Evolutionary conservation across 2,888 invertebrate genomes (phyloP).

Genomic region (Noctua janthina): DNA sequence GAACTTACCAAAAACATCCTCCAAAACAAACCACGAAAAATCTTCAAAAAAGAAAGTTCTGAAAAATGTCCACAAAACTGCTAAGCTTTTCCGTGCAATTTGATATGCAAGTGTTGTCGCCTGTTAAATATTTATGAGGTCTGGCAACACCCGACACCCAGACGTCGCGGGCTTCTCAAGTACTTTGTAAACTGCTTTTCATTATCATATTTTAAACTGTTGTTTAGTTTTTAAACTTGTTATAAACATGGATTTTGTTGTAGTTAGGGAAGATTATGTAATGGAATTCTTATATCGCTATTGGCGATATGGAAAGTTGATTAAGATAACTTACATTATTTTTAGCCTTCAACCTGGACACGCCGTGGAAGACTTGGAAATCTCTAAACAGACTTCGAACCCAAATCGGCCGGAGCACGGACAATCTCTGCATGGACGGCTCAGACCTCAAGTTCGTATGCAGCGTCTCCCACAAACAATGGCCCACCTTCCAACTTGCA

Average conservation of each 20-base stretch:
- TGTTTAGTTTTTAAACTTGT: conserved; percentile 64
- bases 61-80: conserved; percentile 17
- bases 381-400: no score
- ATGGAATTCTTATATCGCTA: not conserved
- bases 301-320: not conserved
- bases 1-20: not conserved
- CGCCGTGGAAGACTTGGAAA: no score
- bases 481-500: no score
- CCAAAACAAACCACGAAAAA: not conserved
- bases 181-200: conserved; percentile 67
- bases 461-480: no score
- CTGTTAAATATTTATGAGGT: conserved; percentile 68
- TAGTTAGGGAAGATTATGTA: conserved; percentile 22
- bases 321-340: not conserved
- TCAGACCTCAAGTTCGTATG: no score
- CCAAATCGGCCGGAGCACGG: no score
- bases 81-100: conserved; percentile 63
- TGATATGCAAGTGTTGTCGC: conserved; percentile 67
- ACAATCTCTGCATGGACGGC: no score
- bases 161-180: conserved; percentile 62
- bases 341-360: no score
- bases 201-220: conserved; percentile 68
- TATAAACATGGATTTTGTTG: conserved; percentile 45
- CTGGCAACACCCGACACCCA: conserved; percentile 55
- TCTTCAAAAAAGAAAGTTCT: not conserved